phyloP scores from a whole-genome alignment of 2,113 vertebrate species.

The Oreochromis aureus region DNA sequence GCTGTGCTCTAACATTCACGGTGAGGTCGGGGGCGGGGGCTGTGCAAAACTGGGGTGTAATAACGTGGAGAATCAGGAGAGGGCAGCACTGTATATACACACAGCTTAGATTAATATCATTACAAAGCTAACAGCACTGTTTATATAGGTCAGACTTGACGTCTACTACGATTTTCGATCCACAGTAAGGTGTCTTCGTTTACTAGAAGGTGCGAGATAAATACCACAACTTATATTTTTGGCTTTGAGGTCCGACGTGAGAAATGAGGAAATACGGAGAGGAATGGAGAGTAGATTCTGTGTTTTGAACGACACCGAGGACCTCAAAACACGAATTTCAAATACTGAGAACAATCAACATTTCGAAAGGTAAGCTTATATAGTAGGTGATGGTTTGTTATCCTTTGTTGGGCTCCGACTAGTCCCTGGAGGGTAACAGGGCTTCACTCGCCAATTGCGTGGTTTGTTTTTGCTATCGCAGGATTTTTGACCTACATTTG shows the following conservation, averaged over 20 bases:
- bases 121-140: neutral
- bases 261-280: slow-evolving; percentile 64
- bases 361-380: slow-evolving; percentile 57
- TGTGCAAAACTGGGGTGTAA: neutral
- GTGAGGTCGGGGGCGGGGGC: neutral
- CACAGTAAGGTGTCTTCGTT: neutral
- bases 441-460: neutral
- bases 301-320: slow-evolving; percentile 63
- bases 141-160: neutral
- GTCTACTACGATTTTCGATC: neutral
- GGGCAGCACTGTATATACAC: slow-evolving; percentile 9
- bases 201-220: neutral
- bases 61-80: neutral
- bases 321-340: slow-evolving; percentile 47
- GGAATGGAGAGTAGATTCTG: slow-evolving; percentile 69
- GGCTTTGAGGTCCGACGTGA: neutral
- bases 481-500: neutral
- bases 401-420: neutral
- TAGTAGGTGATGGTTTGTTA: neutral
- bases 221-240: neutral
- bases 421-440: neutral
- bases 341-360: slow-evolving; percentile 29
- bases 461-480: neutral
- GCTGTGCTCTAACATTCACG: neutral
- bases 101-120: neutral